Evolutionary conservation across 2,888 invertebrate species (phyloP).

Genomic region (Andrena camellia): DNA sequence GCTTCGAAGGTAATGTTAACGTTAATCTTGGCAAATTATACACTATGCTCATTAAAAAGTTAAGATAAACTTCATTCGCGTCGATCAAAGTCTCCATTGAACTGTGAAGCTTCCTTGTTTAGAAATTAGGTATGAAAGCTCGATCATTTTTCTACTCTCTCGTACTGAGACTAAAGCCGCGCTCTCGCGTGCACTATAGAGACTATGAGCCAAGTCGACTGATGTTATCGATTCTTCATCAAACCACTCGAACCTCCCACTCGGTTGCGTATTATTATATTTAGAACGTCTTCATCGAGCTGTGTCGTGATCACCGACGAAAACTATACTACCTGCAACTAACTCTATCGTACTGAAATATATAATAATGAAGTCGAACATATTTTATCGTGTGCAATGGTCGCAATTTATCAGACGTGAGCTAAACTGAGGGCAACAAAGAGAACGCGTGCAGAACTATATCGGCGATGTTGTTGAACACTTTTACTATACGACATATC

Average conservation of each 20-base stretch:
- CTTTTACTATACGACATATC: conserved; percentile 65
- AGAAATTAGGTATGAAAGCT: not conserved
- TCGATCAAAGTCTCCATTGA: conserved; percentile 1
- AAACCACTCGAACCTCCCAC: not conserved
- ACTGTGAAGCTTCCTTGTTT: not conserved
- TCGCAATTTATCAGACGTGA: conserved; percentile 1
- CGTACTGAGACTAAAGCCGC: not conserved
- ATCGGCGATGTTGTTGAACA: conserved; percentile 61
- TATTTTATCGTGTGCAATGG: conserved; percentile 14
- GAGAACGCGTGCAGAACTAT: conserved; percentile 1
- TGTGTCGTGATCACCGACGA: not conserved
- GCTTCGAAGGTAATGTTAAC: no score
- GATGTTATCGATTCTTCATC: conserved; percentile 6
- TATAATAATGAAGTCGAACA: not conserved
- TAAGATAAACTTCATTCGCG: not conserved
- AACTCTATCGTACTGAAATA: conserved; percentile 1
- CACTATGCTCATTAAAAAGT: not conserved
- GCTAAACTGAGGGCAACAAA: not conserved
- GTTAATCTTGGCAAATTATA: not conserved
- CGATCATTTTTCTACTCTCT: conserved; percentile 22
- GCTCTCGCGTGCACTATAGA: not conserved
- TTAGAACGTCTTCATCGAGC: conserved; percentile 2
- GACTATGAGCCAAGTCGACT: not conserved
- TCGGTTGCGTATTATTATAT: not conserved
- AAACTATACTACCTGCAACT: conserved; percentile 1